Conservation (phyloP, 1,140 invertebrate genomes). For the Heliconius hewitsoni region DNA sequence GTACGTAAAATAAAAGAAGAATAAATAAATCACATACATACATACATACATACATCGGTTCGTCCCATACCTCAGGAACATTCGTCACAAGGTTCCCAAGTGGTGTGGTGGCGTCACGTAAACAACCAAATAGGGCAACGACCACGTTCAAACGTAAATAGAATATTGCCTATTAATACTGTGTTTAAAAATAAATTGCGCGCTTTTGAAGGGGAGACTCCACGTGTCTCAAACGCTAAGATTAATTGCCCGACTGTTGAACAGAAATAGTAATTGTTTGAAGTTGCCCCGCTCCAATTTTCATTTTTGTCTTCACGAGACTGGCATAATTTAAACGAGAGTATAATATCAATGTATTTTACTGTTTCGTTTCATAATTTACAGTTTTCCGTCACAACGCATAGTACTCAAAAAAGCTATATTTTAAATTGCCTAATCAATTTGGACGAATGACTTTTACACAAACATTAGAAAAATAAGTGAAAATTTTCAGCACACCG, state of each 20-base stretch:
- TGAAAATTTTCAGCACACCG: not conserved
- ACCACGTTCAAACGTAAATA: conserved; percentile 68
- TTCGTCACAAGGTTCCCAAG: not conserved
- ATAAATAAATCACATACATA: conserved; percentile 16
- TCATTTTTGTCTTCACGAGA: conserved; percentile 29
- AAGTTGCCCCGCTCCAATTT: conserved; percentile 22
- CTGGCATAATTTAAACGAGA: conserved; percentile 26
- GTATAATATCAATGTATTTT: conserved; percentile 10
- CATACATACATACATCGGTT: not conserved
- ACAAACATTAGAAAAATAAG: not conserved
- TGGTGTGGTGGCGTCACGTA: conserved; percentile 55
- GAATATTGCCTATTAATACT: conserved; percentile 68
- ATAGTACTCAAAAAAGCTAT: not conserved
- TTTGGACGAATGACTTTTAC: not conserved
- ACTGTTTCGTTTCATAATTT: not conserved
- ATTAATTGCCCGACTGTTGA: conserved; percentile 56
- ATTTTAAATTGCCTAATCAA: not conserved
- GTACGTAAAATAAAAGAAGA: conserved; percentile 16
- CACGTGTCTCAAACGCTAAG: conserved; percentile 63
- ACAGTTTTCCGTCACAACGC: not conserved
- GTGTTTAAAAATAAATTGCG: conserved; percentile 64
- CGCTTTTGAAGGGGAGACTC: conserved; percentile 57
- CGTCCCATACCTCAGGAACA: not conserved
- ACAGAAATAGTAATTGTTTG: conserved; percentile 46
- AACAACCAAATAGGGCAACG: conserved; percentile 77